Conservation (phyloP, 2,888 invertebrate species). For the Aleiodes alternator region DNA sequence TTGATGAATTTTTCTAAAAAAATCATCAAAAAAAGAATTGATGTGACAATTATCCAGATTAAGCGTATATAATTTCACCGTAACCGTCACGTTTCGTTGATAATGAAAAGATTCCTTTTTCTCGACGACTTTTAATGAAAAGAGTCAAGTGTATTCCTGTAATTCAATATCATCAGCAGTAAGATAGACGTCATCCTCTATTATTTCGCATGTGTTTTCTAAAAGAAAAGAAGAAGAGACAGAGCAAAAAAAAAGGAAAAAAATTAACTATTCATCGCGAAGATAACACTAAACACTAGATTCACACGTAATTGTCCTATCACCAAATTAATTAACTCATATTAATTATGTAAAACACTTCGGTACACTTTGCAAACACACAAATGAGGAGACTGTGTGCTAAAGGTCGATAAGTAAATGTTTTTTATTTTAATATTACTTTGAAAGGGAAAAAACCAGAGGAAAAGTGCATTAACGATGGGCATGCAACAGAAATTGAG, state of each 20-base stretch:
- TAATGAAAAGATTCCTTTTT: slow-evolving; percentile 4
- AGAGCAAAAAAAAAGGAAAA: not conserved
- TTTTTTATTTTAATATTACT: too few species aligned
- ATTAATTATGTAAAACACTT: not conserved
- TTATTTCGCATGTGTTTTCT: not conserved
- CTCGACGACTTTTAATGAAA: not conserved
- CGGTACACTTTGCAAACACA: not conserved
- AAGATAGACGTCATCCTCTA: not conserved
- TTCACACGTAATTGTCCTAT: not conserved
- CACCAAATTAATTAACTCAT: slow-evolving; percentile 4
- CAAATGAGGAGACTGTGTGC: not conserved
- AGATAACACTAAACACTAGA: slow-evolving; percentile 15
- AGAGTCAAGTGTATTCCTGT: slow-evolving; percentile 13
- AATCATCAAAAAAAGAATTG: too few species aligned
- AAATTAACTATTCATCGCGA: not conserved
- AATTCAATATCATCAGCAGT: not conserved
- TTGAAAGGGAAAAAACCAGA: not conserved
- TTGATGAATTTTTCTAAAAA: too few species aligned
- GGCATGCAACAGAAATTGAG: slow-evolving; percentile 16
- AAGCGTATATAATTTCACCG: slow-evolving; percentile 2
- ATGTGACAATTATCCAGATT: too few species aligned
- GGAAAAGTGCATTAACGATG: not conserved
- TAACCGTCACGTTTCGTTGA: not conserved
- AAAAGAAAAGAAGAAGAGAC: slow-evolving; percentile 1
- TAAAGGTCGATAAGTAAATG: slow-evolving; percentile 1